Evolutionary conservation across 2,113 vertebrate species (phyloP), one percentile per base, ranked within the genome.

Genomic region (Pardalotus punctatus): DNA sequence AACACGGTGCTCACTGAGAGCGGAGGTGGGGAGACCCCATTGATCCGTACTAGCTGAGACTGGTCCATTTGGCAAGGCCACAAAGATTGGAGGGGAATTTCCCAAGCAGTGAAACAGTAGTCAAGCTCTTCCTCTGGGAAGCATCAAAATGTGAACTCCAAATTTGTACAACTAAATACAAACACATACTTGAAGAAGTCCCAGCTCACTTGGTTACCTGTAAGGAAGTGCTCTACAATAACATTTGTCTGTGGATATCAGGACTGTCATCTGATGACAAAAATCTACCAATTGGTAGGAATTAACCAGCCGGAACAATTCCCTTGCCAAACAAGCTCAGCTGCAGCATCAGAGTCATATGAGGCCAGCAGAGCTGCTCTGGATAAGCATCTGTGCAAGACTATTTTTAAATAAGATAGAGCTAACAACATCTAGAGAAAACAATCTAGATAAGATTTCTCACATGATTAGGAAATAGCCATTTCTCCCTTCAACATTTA

Each of bases 1-100:
- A 86, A 11, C 12, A 10, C 0, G 2, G 16, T 1, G 2, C 14
- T 60, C 40, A 10, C 33, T n/a, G 27, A 50, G 24, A 72, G 14
- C 0, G 0, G 29, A 74, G 47, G 35, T 29, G n/a, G 11, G 48
- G 27, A 74, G 35, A n/a, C 35, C 29, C 35, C 31, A 31, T 45
- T 84, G 35, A 9, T 31, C 22, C 36, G 29, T 4, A 14, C 11
- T 21, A 84, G 24, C 25, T 33, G 51, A 48, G 33, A 72, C 33
- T 36, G 35, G 47, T 25, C 84, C 20, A n/a, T 78, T 56, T 87
- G 48, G 42, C 56, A 50, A 51, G 22, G 15, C 17, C 24, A 33
- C 47, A 74, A 67, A 38, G 61, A n/a, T 0, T 42, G 17, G 76
- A 18, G 12, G 20, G 22, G 16, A 40, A 38, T 60, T 78, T 84